Percentiles rank a stretch among this genome's conserved stretches.
These are phyloP conservation scores for Burhinus oedicnemus DNA, from an alignment of 2,113 vertebrate genomes.

Conservation along the genomic window DNA sequence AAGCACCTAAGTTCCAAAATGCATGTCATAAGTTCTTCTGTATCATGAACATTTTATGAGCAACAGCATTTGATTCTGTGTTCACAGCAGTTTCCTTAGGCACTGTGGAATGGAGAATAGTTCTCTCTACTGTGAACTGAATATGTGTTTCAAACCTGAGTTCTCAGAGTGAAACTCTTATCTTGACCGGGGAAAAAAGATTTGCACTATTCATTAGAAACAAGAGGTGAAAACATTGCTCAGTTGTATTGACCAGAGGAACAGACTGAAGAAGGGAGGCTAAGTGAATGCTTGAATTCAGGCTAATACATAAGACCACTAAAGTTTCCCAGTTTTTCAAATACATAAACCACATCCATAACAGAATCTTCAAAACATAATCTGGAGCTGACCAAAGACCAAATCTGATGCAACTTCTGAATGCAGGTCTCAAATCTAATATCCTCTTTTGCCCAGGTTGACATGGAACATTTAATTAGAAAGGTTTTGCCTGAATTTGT, in stretches of 20 bases:
- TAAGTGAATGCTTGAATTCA: neutral
- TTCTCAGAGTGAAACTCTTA: neutral
- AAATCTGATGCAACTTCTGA: neutral
- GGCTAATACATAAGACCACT: neutral
- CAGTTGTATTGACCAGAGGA: neutral
- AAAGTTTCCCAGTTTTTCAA: neutral
- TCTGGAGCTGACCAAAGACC: neutral
- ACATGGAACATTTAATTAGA: neutral
- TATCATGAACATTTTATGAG: neutral
- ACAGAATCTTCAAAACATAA: neutral
- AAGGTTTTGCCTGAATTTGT: neutral
- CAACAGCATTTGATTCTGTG: neutral
- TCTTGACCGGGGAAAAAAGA: neutral
- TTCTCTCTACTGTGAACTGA: neutral
- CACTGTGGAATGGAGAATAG: too few species aligned
- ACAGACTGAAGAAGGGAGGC: neutral
- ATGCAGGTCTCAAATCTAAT: neutral
- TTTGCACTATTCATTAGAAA: neutral
- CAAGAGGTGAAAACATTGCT: neutral
- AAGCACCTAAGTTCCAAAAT: neutral
- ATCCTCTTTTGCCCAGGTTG: neutral
- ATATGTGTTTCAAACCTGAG: neutral
- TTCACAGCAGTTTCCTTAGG: neutral
- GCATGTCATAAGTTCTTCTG: accelerated
- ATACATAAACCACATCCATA: neutral